Evolutionary conservation across 2,888 invertebrate species (phyloP).

Genomic region (Orchesellides sinensis): DNA sequence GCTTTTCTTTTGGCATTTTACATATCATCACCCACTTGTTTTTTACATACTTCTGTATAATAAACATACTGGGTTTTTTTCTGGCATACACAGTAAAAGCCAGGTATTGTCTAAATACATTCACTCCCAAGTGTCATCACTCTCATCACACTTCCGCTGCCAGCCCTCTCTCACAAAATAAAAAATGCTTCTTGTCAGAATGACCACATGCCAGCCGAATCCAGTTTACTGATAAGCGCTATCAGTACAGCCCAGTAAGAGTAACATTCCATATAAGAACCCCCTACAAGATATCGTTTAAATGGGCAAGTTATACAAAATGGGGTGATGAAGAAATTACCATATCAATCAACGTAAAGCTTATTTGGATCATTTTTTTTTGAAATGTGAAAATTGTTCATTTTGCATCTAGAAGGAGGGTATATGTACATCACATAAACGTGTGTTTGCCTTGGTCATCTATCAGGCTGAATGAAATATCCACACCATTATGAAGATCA

Average conservation of each 20-base stretch:
- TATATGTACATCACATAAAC: background rate
- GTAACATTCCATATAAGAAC: slow-evolving; percentile 3
- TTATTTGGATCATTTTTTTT: slow-evolving; percentile 46
- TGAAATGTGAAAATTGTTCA: slow-evolving; percentile 30
- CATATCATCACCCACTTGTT: slow-evolving; percentile 60
- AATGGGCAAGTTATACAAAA: slow-evolving; percentile 24
- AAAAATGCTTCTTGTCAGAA: slow-evolving; percentile 34
- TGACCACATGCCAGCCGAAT: slow-evolving; percentile 42
- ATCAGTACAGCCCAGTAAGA: slow-evolving; percentile 33
- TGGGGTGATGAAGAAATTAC: slow-evolving; percentile 58
- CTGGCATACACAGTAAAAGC: no score
- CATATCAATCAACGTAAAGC: slow-evolving; percentile 62
- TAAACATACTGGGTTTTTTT: no score
- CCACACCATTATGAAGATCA: background rate
- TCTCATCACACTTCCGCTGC: no score
- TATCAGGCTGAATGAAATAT: slow-evolving; percentile 31
- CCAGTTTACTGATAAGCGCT: slow-evolving; percentile 37
- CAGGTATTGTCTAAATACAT: no score
- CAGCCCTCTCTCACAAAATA: no score
- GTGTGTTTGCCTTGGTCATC: slow-evolving; percentile 2
- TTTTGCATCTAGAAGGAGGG: slow-evolving; percentile 8
- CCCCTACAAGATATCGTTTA: background rate
- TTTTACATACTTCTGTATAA: no score
- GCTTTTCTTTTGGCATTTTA: slow-evolving; percentile 58
- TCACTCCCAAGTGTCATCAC: no score